Evolutionary conservation across 2,113 vertebrate species (phyloP), one percentile per base, ranked within the genome.

Genomic region (Channa argus): DNA sequence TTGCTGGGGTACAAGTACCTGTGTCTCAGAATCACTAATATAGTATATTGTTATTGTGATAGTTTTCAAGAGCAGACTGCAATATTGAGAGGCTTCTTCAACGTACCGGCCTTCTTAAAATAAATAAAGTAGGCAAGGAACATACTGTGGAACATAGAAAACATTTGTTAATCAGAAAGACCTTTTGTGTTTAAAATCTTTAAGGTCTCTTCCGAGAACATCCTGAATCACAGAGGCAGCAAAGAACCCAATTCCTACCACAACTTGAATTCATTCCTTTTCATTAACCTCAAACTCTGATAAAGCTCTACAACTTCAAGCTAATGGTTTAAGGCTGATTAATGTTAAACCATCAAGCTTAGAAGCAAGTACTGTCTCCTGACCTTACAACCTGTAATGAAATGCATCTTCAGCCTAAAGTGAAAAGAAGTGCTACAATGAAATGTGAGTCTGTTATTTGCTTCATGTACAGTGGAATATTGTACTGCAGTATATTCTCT

Each of bases 311-410:
- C 78, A 83, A 85, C 51, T 47, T 38, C 45, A 44, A 46, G 78
- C 64, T 84, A 83, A 89, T 79, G 76, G 59, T 36, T 63, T 70
- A 49, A 53, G 58, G 74, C 41, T 78, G 66, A 85, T 78, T 75
- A 75, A 86, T 75, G 76, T 80, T 65, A 74, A 82, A 68, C 78
- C 44, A 4, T 83, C 70, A 46, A 66, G 33, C 36, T 58, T 53
- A 36, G 55, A 73, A 74, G 84, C 62, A 53, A 3, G 51, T 49
- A 76, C 63, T 53, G 60, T 77, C 58, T 81, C 55, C 66, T 72
- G 73, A 81, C 79, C 71, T 77, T 68, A 74, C 38, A 83, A 77
- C 33, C 72, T 83, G 76, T 58, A 69, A 75, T 82, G 61, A 83
- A 79, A 81, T 61, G 71, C 77, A 82, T 85, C 70, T 74, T 76